Evolutionary conservation across 2,888 invertebrate genomes (phyloP), one percentile per base, ranked within the genome.

Genomic region (Tenthredo scrophulariae): DNA sequence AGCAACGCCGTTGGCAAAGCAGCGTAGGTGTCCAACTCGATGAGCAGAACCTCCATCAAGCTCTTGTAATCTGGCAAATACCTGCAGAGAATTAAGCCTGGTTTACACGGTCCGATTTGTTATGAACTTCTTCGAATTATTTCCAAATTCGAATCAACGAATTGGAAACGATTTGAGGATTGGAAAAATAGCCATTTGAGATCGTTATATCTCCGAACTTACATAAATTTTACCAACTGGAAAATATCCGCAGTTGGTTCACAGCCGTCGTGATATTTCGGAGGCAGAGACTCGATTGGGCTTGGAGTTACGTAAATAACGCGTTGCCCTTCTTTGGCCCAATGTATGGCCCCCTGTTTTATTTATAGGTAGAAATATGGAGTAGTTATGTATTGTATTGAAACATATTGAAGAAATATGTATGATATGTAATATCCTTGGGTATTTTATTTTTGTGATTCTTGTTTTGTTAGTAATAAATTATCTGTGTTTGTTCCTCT

Each of bases 141-240:
- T 10, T 18, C 4, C 18, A 2, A 18, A 40, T 40, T 72, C 9
- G 13, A 7, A 72, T 18, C 29, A 33, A 26, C 33, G 33, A 18
- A 18, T 72, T 72, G 37, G 15, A 33, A 37, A 40, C 37, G 40
- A 46, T 67, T 67, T 18, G 4, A 33, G 18, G 5, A 67, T 67
- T 13, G 67, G 33, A 26, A 6, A 22, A 15, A 6, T 4, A 65
- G 22, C 62, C 9, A 62, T 62, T 62, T 13, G 7, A n/a, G n/a
- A 62, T 29, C 22, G 10, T 29, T 26, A 67, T 18, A 18, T 33
- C 50, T 7, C 3, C 77, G 2, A n/a, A 85, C 90, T 89, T 88
- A 93, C 93, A 93, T 90, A 87, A 93, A 93, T 89, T 90, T 91
- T 84, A 93, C 91, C 86, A 91, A 87, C 84, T 90, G 91, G 77